Percentiles rank a stretch among this genome's conserved stretches.
Evolutionary conservation across 1,140 invertebrate genomes (phyloP).

Genomic region (Heliothis virescens): DNA sequence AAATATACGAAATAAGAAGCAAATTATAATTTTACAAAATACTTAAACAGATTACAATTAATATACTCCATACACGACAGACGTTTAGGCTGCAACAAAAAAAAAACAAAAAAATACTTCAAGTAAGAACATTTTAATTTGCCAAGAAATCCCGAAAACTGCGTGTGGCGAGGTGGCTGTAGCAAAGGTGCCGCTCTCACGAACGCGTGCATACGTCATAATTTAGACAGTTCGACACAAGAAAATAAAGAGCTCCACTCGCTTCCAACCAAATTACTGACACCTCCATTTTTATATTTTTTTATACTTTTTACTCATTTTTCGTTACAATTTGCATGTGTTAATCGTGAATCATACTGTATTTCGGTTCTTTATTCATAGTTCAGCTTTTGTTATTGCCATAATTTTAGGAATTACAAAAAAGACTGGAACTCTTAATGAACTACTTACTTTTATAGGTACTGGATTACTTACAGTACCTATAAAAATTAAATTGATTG

Average conservation of each 20-base stretch:
- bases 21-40: no score
- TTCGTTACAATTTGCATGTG: conserved; percentile 42
- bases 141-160: conserved; percentile 1
- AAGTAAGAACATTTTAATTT: conserved; percentile 21
- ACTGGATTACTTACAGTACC: no score
- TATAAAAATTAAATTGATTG: no score
- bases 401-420: no score
- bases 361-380: conserved; percentile 24
- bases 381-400: neutral
- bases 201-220: conserved; percentile 54
- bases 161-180: conserved; percentile 39
- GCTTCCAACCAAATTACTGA: conserved; percentile 51
- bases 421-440: no score
- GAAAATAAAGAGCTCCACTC: conserved; percentile 49
- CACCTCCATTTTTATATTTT: conserved; percentile 48
- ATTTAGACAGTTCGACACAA: conserved; percentile 48
- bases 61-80: neutral
- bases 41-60: neutral
- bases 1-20: no score
- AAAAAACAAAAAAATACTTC: neutral
- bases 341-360: conserved; percentile 9
- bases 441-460: no score
- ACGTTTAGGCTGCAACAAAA: neutral
- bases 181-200: conserved; percentile 27
- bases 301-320: conserved; percentile 33